Evolutionary conservation across 1,140 invertebrate genomes (phyloP).

Genomic region (Aphelenchoides avenae): DNA sequence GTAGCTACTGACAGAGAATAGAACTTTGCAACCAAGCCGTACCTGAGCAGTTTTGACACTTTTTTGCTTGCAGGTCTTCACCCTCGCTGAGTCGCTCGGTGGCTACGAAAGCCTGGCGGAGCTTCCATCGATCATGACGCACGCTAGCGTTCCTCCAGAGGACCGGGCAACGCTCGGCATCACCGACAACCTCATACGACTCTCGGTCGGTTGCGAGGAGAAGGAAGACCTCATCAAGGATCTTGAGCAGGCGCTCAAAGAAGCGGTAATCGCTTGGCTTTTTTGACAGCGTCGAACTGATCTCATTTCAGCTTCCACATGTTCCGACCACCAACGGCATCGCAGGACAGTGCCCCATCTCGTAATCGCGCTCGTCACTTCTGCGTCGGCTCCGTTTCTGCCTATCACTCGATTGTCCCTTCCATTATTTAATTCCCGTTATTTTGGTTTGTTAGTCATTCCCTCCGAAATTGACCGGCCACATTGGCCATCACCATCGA

Average conservation of each 20-base stretch:
- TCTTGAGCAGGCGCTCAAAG: conserved; percentile 64
- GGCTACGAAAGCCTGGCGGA: conserved; percentile 64
- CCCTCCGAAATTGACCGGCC: no score
- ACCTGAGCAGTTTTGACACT: background rate
- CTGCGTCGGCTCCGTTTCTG: no score
- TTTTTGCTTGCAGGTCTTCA: conserved; percentile 60
- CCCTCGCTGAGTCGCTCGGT: conserved; percentile 62
- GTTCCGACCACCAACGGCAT: no score
- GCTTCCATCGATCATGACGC: conserved; percentile 60
- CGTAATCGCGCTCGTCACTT: no score
- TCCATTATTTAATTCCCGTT: no score
- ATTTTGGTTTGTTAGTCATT: no score
- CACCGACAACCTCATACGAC: conserved; percentile 76
- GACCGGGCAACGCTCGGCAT: conserved; percentile 75
- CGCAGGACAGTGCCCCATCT: no score
- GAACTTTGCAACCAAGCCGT: background rate
- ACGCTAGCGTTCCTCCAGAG: conserved; percentile 60
- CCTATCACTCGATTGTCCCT: no score
- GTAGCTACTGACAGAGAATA: background rate
- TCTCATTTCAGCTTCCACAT: no score
- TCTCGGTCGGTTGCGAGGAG: conserved; percentile 87
- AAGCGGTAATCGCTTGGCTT: conserved; percentile 16
- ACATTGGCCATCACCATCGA: no score
- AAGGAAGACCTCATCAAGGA: conserved; percentile 80
- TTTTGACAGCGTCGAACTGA: no score